Percentiles rank a stretch among this genome's conserved stretches.
Conservation (phyloP, 1,140 invertebrate genomes). For the Drosophila chauvacae region DNA sequence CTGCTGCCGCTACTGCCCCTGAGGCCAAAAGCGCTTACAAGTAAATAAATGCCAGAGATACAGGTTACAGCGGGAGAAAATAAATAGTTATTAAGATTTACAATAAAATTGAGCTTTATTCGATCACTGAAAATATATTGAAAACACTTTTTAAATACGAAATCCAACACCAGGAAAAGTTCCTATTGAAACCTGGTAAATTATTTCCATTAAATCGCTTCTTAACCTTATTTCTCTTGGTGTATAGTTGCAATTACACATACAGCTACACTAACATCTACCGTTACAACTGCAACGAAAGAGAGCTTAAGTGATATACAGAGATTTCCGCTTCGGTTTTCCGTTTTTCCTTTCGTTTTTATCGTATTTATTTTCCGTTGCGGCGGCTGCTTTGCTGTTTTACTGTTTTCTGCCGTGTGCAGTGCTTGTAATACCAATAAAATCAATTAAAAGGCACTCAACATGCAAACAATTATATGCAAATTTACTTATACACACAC, state of each 20-base stretch:
- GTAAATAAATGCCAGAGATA: constrained; percentile 59
- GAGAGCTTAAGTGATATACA: constrained; percentile 57
- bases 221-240: not conserved
- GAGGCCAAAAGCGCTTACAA: constrained; percentile 57
- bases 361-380: constrained; percentile 7
- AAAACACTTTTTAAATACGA: not conserved
- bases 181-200: too few species aligned
- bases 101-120: not conserved
- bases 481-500: constrained; percentile 76
- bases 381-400: constrained; percentile 21
- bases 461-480: constrained; percentile 82
- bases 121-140: not conserved
- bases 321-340: constrained; percentile 16
- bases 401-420: constrained; percentile 38
- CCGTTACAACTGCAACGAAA: constrained; percentile 13
- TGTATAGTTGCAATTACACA: not conserved
- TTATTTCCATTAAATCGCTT: too few species aligned
- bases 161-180: not conserved
- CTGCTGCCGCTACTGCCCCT: constrained; percentile 6
- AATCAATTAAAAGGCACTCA: constrained; percentile 83
- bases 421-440: constrained; percentile 77
- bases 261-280: not conserved
- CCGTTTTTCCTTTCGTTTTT: constrained; percentile 10
- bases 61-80: constrained; percentile 2
- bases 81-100: too few species aligned